Base-by-base conservation (phyloP, 2,797 vertebrate species). In the Iguana delicatissima region DNA sequence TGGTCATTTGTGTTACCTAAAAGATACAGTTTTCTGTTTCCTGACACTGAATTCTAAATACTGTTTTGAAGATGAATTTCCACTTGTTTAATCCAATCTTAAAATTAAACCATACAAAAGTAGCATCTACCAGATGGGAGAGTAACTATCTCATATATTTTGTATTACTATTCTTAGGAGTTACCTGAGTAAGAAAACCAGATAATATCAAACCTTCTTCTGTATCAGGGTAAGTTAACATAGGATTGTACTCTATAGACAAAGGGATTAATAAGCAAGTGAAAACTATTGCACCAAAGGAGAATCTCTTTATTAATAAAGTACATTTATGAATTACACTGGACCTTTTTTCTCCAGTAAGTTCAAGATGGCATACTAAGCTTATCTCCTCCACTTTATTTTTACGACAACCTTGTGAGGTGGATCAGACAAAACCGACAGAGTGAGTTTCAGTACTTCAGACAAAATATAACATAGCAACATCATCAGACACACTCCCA, bases 161-260 rank as follows among this genome's bases (percentile, higher is more conserved):
- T 77, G 13, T 77, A 42, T 67, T 74, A n/a, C 9, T 59, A 32
- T 87, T 84, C 55, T 88, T 84, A 88, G 90, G 90, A 91, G 84
- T 46, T 88, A 79, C 13, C 59, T 84, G 79, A 50, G 29, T 13
- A 88, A 62, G 86, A 80, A 64, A 85, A 50, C 73, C 86, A 88
- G 76, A 88, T 29, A 74, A 80, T 42, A 29, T 59, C 42, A 38
- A 32, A 72, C 72, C 29, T 14, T n/a, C 74, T 6, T 26, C 86
- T 26, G 3, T 4, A 50, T 20, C 81, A 72, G 26, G 50, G 90
- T 88, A 88, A 84, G 90, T 88, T 62, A 64, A 69, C 10, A 29
- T 69, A 29, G 67, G 29, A 69, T 69, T 69, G 12, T 69, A 69
- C 29, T 69, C 24, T 69, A 32, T 29, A n/a, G n/a, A n/a, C 67